A percentile compares a stretch with the other conserved stretches of the same genome.
Conservation (phyloP, 2,797 vertebrate species). For the Neostethus bicornis region DNA sequence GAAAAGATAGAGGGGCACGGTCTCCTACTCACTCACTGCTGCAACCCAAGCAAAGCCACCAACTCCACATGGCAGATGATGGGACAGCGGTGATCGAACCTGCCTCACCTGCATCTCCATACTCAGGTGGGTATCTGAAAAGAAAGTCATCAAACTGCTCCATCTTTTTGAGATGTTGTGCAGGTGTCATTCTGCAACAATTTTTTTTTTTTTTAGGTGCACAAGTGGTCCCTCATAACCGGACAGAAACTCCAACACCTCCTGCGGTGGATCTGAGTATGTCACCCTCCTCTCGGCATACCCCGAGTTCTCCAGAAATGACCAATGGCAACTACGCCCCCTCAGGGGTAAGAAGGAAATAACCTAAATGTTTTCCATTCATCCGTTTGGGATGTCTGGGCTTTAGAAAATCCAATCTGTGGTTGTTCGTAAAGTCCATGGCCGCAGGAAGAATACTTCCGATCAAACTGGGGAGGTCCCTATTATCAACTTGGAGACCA, state of each 20-base stretch:
- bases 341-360: slow-evolving; percentile 80
- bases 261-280: slow-evolving; percentile 91
- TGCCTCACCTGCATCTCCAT: slow-evolving; percentile 78
- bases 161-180: no score
- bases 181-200: no score
- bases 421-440: no score
- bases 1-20: slow-evolving; percentile 77
- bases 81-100: slow-evolving; percentile 82
- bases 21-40: slow-evolving; percentile 65
- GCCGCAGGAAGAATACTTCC: no score
- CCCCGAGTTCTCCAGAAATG: slow-evolving; percentile 83
- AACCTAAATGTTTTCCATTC: no score
- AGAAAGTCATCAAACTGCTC: no score
- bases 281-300: slow-evolving; percentile 86
- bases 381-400: no score
- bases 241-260: slow-evolving; percentile 81
- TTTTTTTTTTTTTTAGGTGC: slow-evolving; percentile 80
- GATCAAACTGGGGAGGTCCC: no score
- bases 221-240: slow-evolving; percentile 82
- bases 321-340: slow-evolving; percentile 80
- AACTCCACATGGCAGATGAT: slow-evolving; percentile 81
- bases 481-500: no score
- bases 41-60: slow-evolving; percentile 73
- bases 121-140: slow-evolving; percentile 75
- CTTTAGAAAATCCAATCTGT: no score